Evolutionary conservation across 2,113 vertebrate genomes (phyloP).

Genomic region (Emydura subglobosa): DNA sequence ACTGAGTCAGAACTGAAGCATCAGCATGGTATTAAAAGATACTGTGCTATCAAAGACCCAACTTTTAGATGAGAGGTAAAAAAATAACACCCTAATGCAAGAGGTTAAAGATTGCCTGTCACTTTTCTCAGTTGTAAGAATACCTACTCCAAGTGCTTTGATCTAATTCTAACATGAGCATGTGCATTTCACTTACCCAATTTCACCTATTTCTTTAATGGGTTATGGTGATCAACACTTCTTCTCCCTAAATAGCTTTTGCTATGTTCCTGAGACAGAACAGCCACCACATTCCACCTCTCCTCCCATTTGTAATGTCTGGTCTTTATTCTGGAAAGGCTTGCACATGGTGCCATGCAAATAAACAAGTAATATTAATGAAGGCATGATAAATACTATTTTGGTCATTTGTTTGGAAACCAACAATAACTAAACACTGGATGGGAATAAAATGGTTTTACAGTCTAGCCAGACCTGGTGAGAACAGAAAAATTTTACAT

Average conservation of each 20-base stretch:
- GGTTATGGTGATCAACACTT: neutral
- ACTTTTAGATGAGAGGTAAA: neutral
- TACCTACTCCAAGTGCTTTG: rapidly evolving
- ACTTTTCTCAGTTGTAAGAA: neutral
- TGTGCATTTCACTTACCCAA: rapidly evolving
- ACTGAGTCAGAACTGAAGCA: neutral
- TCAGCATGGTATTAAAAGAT: neutral
- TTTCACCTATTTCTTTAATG: neutral
- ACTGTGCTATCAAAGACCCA: neutral
- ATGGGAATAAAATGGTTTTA: neutral
- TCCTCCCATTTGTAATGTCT: neutral
- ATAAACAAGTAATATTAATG: neutral
- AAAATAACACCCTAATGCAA: neutral
- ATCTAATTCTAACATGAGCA: neutral
- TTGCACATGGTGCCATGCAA: neutral
- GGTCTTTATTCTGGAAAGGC: neutral
- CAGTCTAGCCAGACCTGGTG: neutral
- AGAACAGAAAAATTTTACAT: neutral
- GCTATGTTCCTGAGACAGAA: neutral
- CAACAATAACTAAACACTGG: neutral
- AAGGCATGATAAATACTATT: neutral
- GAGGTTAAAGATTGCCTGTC: rapidly evolving
- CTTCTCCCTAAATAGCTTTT: neutral
- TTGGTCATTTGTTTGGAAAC: neutral
- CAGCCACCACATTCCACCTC: neutral